Evolutionary conservation across 2,888 invertebrate species (phyloP).

Genomic region (Belgica antarctica): DNA sequence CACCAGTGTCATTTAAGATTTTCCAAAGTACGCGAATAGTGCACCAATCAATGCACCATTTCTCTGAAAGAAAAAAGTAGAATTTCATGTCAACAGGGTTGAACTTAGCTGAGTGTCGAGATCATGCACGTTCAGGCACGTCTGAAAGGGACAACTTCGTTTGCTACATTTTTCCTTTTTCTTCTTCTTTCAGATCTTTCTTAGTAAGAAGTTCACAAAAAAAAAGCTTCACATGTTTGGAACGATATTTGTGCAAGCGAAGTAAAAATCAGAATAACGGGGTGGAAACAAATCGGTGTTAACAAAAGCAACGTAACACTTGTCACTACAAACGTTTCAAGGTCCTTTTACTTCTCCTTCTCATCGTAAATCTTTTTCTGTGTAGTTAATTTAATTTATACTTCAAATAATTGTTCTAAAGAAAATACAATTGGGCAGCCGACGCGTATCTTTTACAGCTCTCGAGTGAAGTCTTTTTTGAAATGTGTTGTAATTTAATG

Average conservation of each 20-base stretch:
- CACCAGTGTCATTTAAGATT: too few relatives aligned
- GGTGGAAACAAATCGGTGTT: neutral
- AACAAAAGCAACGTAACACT: neutral
- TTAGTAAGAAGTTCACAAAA: neutral
- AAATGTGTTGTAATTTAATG: neutral
- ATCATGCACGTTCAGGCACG: neutral
- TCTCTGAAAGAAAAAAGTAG: too few relatives aligned
- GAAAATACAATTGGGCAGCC: neutral
- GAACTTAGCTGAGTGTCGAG: neutral
- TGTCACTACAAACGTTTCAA: neutral
- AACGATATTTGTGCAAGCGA: too few relatives aligned
- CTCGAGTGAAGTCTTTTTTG: neutral
- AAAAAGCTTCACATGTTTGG: neutral
- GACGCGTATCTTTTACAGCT: constrained; percentile 15
- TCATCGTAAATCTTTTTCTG: constrained; percentile 4
- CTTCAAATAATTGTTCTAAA: constrained; percentile 7
- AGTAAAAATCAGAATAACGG: too few relatives aligned
- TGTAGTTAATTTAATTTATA: constrained; percentile 6
- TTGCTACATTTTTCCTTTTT: neutral
- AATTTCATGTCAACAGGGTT: too few relatives aligned
- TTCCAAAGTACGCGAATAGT: too few relatives aligned
- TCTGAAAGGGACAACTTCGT: neutral
- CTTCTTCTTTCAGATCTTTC: neutral
- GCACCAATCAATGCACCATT: too few relatives aligned
- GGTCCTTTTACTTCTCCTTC: neutral